These are phyloP conservation scores for Melanophora roralis DNA, from an alignment of 2,888 invertebrate genomes.

Conservation along the genomic window DNA sequence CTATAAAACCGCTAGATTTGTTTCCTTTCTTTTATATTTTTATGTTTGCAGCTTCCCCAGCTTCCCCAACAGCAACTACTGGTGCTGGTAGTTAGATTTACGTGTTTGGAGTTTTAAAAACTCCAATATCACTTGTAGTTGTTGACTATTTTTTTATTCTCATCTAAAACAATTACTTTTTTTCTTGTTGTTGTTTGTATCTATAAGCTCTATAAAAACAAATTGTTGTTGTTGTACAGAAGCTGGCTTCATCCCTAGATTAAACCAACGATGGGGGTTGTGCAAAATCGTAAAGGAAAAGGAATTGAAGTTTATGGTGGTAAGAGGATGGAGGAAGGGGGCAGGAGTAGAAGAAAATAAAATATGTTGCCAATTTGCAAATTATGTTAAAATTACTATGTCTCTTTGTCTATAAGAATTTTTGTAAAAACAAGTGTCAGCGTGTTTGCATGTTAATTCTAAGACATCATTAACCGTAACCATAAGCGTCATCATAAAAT, in stretches of 20 bases:
- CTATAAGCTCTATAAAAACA: conserved; percentile 12
- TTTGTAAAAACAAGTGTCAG: neutral
- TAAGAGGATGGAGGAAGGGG: neutral
- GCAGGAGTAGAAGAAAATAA: neutral
- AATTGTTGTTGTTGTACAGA: neutral
- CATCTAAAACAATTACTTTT: conserved; percentile 14
- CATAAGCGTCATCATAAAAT: conserved; percentile 20
- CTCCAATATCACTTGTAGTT: conserved; percentile 44
- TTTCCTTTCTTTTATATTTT: conserved; percentile 17
- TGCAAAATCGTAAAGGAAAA: neutral
- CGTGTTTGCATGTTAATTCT: neutral
- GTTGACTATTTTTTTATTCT: neutral
- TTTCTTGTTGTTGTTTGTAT: neutral
- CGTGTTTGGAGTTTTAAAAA: conserved; percentile 46
- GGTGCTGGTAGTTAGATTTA: conserved; percentile 48
- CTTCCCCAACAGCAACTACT: neutral
- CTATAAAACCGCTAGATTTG: conserved; percentile 35
- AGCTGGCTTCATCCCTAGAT: conserved; percentile 14
- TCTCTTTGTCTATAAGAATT: neutral
- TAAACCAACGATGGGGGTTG: too few relatives aligned
- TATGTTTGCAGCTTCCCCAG: neutral
- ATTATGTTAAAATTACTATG: conserved; percentile 32
- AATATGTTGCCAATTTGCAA: conserved; percentile 55
- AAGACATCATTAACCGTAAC: conserved; percentile 5
- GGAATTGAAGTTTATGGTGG: neutral